These are phyloP conservation scores for Carpatolechia fugitivella DNA, from an alignment of 2,888 invertebrate species.

Conservation along the genomic window DNA sequence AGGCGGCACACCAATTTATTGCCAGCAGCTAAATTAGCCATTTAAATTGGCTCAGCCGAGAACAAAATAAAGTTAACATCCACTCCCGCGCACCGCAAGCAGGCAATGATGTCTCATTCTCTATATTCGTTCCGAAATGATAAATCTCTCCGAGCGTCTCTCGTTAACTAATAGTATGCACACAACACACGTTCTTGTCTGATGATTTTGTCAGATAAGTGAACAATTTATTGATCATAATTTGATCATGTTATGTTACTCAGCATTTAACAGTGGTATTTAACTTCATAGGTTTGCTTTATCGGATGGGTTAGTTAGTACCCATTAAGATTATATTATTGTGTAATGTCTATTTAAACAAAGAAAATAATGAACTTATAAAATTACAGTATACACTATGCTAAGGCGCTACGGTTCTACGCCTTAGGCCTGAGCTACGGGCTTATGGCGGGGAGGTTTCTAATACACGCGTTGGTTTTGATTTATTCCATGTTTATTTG, in stretches of 20 bases:
- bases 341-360: background rate
- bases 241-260: background rate
- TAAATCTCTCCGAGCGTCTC: slow-evolving; percentile 69
- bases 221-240: background rate
- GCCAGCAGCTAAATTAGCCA: background rate
- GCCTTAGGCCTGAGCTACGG: background rate
- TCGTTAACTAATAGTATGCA: slow-evolving; percentile 42
- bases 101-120: slow-evolving; percentile 70
- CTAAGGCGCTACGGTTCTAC: no score
- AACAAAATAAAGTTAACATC: slow-evolving; percentile 15
- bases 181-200: background rate
- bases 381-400: no score
- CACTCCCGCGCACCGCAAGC: slow-evolving; percentile 1
- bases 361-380: no score
- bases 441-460: no score
- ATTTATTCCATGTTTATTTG: no score
- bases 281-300: no score
- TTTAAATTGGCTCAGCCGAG: background rate
- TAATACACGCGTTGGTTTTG: no score
- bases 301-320: no score
- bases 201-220: background rate
- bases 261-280: no score
- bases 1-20: background rate
- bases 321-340: background rate
- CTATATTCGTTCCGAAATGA: slow-evolving; percentile 76